Conservation (phyloP, 1,140 invertebrate genomes). For the Xylocopa sonorina region DNA sequence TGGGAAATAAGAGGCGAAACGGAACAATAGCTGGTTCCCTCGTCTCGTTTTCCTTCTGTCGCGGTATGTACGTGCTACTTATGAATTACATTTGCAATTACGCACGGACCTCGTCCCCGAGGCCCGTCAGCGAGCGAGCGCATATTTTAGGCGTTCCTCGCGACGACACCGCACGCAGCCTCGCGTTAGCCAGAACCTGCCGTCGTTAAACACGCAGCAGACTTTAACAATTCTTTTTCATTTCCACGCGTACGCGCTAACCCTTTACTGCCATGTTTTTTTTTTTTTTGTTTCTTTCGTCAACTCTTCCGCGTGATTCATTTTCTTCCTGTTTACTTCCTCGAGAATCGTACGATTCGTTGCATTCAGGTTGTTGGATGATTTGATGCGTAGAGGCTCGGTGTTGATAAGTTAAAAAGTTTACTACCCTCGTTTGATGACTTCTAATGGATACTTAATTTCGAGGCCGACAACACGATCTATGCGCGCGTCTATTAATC, state of each 20-base stretch:
- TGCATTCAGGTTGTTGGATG: background rate
- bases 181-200: slow-evolving; percentile 45
- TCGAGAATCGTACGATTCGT: background rate
- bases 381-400: background rate
- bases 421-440: background rate
- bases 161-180: slow-evolving; percentile 7
- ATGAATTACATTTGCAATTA: slow-evolving; percentile 74
- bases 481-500: slow-evolving; percentile 30
- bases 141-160: slow-evolving; percentile 53
- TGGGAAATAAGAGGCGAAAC: slow-evolving; percentile 53
- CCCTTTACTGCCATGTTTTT: background rate
- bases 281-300: background rate
- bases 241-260: slow-evolving; percentile 39
- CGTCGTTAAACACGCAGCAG: slow-evolving; percentile 51
- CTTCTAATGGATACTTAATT: slow-evolving; percentile 4
- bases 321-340: background rate
- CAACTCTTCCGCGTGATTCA: background rate
- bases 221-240: slow-evolving; percentile 49
- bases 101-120: slow-evolving; percentile 21
- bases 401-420: background rate
- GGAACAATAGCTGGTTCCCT: slow-evolving; percentile 53
- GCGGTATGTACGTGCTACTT: slow-evolving; percentile 53
- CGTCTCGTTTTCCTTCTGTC: background rate
- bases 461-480: slow-evolving; percentile 1
- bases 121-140: slow-evolving; percentile 5